These are phyloP conservation scores for Agrenia bidenticulata DNA, from an alignment of 2,888 invertebrate species.

Conservation along the genomic window DNA sequence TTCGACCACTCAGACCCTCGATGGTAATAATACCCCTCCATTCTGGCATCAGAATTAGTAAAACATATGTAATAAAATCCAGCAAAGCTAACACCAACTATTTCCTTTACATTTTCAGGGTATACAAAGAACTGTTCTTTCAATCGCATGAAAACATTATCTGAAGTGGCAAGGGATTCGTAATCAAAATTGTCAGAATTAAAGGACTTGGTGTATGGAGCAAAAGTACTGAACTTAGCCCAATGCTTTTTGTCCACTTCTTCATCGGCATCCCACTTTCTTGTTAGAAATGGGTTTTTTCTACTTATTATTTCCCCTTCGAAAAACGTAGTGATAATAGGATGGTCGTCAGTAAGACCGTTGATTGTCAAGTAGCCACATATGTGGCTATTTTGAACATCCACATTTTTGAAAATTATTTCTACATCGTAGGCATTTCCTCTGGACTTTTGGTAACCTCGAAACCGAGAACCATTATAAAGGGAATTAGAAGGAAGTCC, in stretches of 20 bases:
- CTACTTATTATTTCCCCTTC: constrained; percentile 96
- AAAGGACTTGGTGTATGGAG: constrained; percentile 86
- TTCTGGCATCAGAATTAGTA: constrained; percentile 89
- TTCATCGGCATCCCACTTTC: constrained; percentile 88
- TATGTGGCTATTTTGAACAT: constrained; percentile 89
- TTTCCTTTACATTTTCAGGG: constrained; percentile 86
- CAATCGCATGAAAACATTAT: constrained; percentile 96
- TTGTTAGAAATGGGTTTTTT: constrained; percentile 91
- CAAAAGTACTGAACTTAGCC: constrained; percentile 65
- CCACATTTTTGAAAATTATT: constrained; percentile 88
- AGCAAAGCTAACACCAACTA: constrained; percentile 90
- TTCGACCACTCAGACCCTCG: constrained; percentile 84
- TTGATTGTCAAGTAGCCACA: constrained; percentile 96
- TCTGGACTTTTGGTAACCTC: constrained; percentile 94
- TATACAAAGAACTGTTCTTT: constrained; percentile 75
- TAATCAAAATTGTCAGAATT: constrained; percentile 94
- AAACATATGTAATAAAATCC: constrained; percentile 98
- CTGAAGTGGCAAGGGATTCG: constrained; percentile 79
- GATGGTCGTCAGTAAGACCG: constrained; percentile 92
- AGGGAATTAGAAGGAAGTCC: constrained; percentile 83
- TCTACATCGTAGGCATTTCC: constrained; percentile 96
- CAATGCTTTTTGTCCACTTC: constrained; percentile 96
- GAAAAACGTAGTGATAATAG: constrained; percentile 78
- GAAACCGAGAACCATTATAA: constrained; percentile 95
- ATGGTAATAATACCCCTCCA: constrained; percentile 96